phyloP scores from a whole-genome alignment of 2,888 invertebrate species.

The Chaetogeoica ovagalla region DNA sequence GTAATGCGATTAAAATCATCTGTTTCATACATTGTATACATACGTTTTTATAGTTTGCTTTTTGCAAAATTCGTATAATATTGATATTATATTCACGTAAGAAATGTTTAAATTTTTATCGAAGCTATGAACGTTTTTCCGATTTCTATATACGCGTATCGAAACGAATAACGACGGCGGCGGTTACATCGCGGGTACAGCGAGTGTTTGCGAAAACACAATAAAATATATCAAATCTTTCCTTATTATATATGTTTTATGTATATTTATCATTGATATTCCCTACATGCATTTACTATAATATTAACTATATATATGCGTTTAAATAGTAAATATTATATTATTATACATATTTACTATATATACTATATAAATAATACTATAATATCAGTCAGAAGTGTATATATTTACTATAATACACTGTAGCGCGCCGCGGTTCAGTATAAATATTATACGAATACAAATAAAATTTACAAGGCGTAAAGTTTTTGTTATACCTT shows the following conservation, averaged over 20 bases:
- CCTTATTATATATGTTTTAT: neutral
- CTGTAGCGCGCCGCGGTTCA: neutral
- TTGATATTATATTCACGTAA: no score
- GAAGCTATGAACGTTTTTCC: no score
- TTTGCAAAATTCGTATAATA: no score
- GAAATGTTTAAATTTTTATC: no score
- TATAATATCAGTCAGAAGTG: neutral
- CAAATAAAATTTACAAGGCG: neutral
- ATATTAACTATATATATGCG: neutral
- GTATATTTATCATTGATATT: neutral
- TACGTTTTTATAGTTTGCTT: no score
- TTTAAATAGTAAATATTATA: slow-evolving; percentile 11
- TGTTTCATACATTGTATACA: no score
- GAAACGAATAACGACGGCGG: no score
- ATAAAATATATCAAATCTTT: neutral
- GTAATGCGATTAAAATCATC: no score
- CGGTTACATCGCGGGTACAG: no score
- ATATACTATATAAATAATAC: neutral
- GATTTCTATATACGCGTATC: no score
- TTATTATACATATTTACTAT: neutral
- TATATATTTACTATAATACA: neutral
- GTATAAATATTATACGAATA: neutral
- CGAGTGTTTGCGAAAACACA: slow-evolving; percentile 6
- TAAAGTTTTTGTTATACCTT: neutral
- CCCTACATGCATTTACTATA: neutral